Base-by-base conservation (phyloP, 2,797 vertebrate genomes). In the Hypotaenidia okinawae region DNA sequence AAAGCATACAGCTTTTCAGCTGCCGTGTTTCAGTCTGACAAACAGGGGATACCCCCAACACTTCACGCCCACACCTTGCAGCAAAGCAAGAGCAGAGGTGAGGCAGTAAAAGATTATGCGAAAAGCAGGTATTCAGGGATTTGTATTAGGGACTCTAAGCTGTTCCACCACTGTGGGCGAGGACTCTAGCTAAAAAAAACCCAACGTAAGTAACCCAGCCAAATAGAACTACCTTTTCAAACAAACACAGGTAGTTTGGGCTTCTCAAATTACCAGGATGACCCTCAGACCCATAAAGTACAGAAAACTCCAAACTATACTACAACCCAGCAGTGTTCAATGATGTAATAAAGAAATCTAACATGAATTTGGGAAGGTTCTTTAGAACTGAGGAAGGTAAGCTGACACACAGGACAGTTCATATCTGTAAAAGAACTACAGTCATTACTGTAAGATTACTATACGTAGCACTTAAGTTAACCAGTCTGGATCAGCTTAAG, bases 131-230 rank as follows among this genome's bases (percentile, higher is more conserved):
- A 70, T 28, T 30, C 6, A 10, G 6, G 24, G 54, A 17, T 43
- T 59, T 0, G 0, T 4, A 82, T 4, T 8, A 17, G 35, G 21
- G 76, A 59, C 17, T 37, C 24, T 54, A 54, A 62, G 37, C 35
- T 61, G 13, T 2, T 5, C 6, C 13, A 5, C 17, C 13, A 30
- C 10, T 0, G 0, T 2, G 6, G 58, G 19, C 18, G 47, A 78
- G 21, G 19, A 22, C 28, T 43, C 11, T 33, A 75, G 28, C 33
- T 58, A 28, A n/a, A 62, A 54, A 35, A 3, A 23, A 7, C 9
- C 5, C 49, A 66, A 52, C 11, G 2, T 8, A 35, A 77, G 15
- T 30, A 78, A 77, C 37, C 4, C 24, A 76, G 28, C 7, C 41
- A 73, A 25, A 55, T 6, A 58, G n/a, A 39, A 49, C 13, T 5